Conservation (phyloP, 1,140 invertebrate species). For the Hetaerina americana region DNA sequence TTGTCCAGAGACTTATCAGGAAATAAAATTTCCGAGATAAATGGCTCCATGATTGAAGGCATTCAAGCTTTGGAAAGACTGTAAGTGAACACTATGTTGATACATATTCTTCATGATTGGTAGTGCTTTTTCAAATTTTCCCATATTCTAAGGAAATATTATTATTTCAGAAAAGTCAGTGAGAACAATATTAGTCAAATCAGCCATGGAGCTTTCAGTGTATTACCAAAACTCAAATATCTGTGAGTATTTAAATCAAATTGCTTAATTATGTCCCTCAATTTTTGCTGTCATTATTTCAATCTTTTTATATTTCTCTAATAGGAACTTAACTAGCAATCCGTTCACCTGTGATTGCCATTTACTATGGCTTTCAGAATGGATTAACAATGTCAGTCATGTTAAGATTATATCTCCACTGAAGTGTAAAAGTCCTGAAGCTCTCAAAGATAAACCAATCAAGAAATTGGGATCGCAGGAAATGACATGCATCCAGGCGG, state of each 20-base stretch:
- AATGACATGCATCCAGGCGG: not conserved
- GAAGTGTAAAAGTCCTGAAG: constrained; percentile 53
- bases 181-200: constrained; percentile 26
- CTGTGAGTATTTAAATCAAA: constrained; percentile 27
- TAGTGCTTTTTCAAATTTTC: not conserved
- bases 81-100: constrained; percentile 39
- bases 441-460: constrained; percentile 48
- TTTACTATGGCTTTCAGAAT: constrained; percentile 63
- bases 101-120: constrained; percentile 23
- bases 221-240: constrained; percentile 27
- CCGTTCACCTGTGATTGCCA: constrained; percentile 71
- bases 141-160: constrained; percentile 17
- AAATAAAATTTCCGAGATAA: not conserved
- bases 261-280: not conserved
- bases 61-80: constrained; percentile 48
- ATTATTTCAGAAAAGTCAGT: constrained; percentile 27
- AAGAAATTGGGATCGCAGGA: constrained; percentile 47
- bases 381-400: constrained; percentile 44
- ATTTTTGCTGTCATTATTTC: constrained; percentile 14
- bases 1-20: not conserved
- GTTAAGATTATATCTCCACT: constrained; percentile 55
- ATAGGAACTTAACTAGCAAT: constrained; percentile 64
- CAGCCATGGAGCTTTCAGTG: constrained; percentile 17
- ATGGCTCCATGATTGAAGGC: constrained; percentile 40
- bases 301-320: constrained; percentile 23